Evolutionary conservation across 2,888 invertebrate species (phyloP), one percentile per base, ranked within the genome.

Genomic region (Alloplasta piceator): DNA sequence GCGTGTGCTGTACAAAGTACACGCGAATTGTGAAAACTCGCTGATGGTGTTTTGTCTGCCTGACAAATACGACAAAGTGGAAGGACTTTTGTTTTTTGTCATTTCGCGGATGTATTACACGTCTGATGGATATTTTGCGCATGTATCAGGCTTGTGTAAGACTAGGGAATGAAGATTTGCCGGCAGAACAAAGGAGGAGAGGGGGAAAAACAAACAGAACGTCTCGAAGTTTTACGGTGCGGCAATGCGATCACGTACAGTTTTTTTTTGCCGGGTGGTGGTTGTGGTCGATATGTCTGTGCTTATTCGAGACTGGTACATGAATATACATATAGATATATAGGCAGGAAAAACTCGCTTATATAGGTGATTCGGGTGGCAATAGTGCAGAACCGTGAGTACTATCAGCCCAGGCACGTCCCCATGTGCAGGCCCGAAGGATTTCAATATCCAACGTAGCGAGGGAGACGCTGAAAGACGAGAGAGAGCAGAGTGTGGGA

Each of bases 361-460:
- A 14, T 6, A 52, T 52, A 52, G 52, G 14, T 7, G 14, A 46
- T 26, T 26, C 61, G 66, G 36, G 41, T 67, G 52, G 73, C 68
- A 68, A 80, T 38, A 64, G 68, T 26, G 76, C 48, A 67, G 60
- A 26, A 5, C 6, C 14, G 39, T 48, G 67, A 67, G 60, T 66
- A 63, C 66, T 68, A 80, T 77, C 80, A 56, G 46, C 14, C 38
- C 61, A 68, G 64, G 39, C 60, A 66, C 58, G 74, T 78, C 73
- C 74, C 74, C 78, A 26, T 26, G 73, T 66, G 68, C 67, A 64
- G 36, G 64, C 60, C 70, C 6, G 64, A 71, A 77, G 74, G 81
- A 81, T 78, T 81, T 81, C 81, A 81, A 81, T 81, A 81, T 78
- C 81, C 81, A 77, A 70, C 74, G 74, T 78, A 66, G 73, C 70